Conservation (phyloP, 2,113 vertebrate species). For the Ia io region DNA sequence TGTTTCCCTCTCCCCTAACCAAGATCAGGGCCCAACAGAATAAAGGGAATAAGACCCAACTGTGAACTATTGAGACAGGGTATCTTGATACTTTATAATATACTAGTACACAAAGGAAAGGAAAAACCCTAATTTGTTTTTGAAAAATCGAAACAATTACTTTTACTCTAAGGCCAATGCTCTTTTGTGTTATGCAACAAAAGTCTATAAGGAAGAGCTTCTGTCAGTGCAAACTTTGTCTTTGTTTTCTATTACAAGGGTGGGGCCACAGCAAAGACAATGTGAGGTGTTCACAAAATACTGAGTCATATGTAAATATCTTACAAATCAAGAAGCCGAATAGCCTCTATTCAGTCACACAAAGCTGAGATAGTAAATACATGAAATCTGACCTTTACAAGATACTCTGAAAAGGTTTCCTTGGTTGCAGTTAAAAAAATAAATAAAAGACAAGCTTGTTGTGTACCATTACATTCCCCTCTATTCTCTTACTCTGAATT, state of each 20-base stretch:
- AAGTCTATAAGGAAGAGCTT: not conserved
- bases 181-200: not conserved
- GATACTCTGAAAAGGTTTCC: constrained; percentile 61
- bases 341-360: constrained; percentile 69
- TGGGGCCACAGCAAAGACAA: constrained; percentile 44
- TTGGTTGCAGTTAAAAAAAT: constrained; percentile 13
- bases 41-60: not conserved
- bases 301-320: constrained; percentile 65
- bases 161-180: constrained; percentile 17
- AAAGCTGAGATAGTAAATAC: constrained; percentile 71
- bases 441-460: constrained; percentile 21
- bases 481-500: constrained; percentile 50
- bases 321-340: constrained; percentile 74
- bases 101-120: not conserved
- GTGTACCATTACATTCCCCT: constrained; percentile 52
- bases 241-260: constrained; percentile 36
- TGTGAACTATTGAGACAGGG: constrained; percentile 21
- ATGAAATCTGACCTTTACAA: constrained; percentile 79
- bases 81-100: not conserved
- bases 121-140: not conserved
- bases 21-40: not conserved
- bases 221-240: constrained; percentile 17
- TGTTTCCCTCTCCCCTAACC: not conserved
- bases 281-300: constrained; percentile 59
- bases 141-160: constrained; percentile 46